Evolutionary conservation across 2,113 vertebrate species (phyloP).

Genomic region (Brienomyrus longianalis): DNA sequence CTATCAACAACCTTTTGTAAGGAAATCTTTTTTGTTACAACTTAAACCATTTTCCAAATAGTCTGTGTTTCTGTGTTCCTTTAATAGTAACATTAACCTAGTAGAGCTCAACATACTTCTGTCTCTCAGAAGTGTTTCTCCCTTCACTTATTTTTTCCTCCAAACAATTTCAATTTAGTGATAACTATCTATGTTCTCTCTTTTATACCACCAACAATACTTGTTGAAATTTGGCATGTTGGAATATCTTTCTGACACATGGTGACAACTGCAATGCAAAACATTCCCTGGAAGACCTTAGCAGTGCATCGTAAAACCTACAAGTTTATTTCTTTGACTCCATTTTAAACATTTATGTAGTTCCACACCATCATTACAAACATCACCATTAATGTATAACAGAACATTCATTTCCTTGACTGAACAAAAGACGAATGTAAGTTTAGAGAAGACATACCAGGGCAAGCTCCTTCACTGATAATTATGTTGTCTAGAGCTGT

Average conservation of each 20-base stretch:
- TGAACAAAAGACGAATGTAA: not conserved
- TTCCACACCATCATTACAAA: not conserved
- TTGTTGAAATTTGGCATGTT: not conserved
- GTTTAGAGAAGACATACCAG: slow-evolving; percentile 40
- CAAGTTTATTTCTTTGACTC: not conserved
- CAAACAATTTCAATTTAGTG: not conserved
- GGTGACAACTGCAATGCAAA: not conserved
- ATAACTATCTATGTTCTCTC: not conserved
- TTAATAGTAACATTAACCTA: not conserved
- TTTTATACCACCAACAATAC: not conserved
- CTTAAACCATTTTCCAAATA: not conserved
- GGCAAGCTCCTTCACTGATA: slow-evolving; percentile 62
- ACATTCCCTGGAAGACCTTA: not conserved
- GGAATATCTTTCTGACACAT: not conserved
- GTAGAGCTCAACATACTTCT: not conserved
- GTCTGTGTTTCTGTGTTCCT: not conserved
- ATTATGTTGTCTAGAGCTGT: slow-evolving; percentile 63
- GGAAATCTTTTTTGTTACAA: not conserved
- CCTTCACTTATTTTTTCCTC: not conserved
- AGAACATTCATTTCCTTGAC: not conserved
- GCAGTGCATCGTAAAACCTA: not conserved
- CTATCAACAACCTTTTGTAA: not conserved
- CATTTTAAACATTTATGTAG: not conserved
- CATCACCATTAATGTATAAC: not conserved
- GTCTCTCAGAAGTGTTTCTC: not conserved